phyloP scores from a whole-genome alignment of 64 coral and sea anemone genomes.

The Exaiptasia diaphana region DNA sequence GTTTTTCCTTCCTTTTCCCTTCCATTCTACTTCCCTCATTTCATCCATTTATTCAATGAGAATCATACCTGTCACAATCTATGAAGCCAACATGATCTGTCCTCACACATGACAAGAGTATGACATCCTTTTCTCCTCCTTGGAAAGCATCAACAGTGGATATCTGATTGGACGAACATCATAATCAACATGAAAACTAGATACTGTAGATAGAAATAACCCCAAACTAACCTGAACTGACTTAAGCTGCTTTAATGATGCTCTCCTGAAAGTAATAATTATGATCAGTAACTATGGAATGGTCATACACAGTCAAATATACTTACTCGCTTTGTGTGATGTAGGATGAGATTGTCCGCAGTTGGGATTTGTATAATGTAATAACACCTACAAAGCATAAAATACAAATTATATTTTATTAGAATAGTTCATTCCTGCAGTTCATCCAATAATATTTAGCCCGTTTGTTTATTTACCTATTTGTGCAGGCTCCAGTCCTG shows the following conservation, averaged over 20 bases:
- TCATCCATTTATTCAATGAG: neutral
- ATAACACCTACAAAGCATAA: slow-evolving; percentile 69
- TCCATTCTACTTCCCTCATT: too few relatives aligned
- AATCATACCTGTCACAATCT: slow-evolving; percentile 84
- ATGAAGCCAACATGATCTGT: slow-evolving; percentile 94
- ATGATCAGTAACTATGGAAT: neutral
- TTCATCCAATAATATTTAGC: neutral
- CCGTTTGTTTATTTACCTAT: slow-evolving; percentile 13
- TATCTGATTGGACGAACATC: slow-evolving; percentile 69
- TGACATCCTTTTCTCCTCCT: slow-evolving; percentile 91
- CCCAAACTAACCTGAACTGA: neutral
- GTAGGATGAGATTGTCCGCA: slow-evolving; percentile 36
- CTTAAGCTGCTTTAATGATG: neutral
- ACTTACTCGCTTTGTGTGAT: slow-evolving; percentile 32
- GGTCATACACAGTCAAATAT: neutral
- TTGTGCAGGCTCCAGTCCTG: slow-evolving; percentile 48
- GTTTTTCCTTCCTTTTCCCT: too few relatives aligned
- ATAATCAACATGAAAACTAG: neutral
- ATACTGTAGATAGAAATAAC: neutral
- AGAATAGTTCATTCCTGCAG: neutral
- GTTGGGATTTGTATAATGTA: slow-evolving; percentile 91
- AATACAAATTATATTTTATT: neutral
- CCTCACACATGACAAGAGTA: slow-evolving; percentile 88
- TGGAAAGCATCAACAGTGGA: slow-evolving; percentile 98
- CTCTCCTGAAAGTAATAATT: neutral